Evolutionary conservation across 2,797 vertebrate species (phyloP).

Genomic region (Coendou prehensilis): DNA sequence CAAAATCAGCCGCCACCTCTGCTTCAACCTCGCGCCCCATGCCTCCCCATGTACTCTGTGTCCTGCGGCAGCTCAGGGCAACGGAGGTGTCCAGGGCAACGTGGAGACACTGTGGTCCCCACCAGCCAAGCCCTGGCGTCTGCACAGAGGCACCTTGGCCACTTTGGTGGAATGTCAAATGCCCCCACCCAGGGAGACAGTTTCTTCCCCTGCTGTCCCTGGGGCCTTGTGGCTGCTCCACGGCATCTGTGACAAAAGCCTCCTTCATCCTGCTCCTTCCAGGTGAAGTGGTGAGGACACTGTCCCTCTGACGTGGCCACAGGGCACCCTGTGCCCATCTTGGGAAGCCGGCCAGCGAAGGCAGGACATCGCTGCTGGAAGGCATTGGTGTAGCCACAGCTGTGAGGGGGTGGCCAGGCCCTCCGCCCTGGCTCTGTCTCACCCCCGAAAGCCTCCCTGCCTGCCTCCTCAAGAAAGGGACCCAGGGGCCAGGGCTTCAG

Average conservation of each 20-base stretch:
- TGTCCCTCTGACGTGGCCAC: rapidly evolving
- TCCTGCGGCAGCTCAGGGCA: background rate
- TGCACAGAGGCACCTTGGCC: background rate
- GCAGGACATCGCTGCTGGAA: background rate
- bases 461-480: background rate
- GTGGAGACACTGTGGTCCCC: rapidly evolving
- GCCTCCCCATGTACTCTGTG: background rate
- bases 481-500: background rate
- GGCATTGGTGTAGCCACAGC: rapidly evolving
- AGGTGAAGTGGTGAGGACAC: background rate
- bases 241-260: background rate
- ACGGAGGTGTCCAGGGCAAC: rapidly evolving
- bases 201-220: background rate
- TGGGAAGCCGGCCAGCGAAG: background rate
- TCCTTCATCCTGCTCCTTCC: background rate
- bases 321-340: rapidly evolving
- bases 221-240: background rate
- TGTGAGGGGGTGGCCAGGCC: background rate
- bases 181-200: rapidly evolving
- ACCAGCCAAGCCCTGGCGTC: rapidly evolving
- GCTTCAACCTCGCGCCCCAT: background rate
- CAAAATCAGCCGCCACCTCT: background rate
- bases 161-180: background rate
- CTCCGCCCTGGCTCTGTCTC: background rate
- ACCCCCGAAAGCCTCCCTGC: background rate